Evolutionary conservation across 2,888 invertebrate species (phyloP), one percentile per base, ranked within the genome.

Genomic region (Temnothorax rugatulus): DNA sequence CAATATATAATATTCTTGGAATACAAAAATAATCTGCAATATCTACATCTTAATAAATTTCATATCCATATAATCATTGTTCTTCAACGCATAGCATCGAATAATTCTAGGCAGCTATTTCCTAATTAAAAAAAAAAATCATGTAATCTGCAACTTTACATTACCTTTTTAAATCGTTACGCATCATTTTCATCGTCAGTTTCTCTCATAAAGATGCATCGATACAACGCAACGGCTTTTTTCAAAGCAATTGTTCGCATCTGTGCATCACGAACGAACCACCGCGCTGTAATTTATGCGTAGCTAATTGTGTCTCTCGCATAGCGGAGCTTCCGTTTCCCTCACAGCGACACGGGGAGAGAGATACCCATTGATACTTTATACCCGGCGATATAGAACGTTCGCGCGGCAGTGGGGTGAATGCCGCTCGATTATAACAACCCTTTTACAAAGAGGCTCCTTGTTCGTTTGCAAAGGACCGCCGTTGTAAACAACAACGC

Each of bases 341-440:
- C 79, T 59, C 47, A 54, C 18, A 13, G 25, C 68, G 29, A n/a
- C 50, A 63, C 73, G 68, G 50, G 81, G 47, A 34, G 34, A 76
- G 75, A 76, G 75, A 84, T 50, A 69, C 25, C 25, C 59, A 81
- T 81, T 69, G 79, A 81, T 81, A 81, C 73, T 54, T 54, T 69
- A 79, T 69, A 79, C 34, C 18, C 34, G 38, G 44, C 59, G 59
- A 81, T 81, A 50, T 25, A 50, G 59, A 59, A 25, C 34, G 61
- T 34, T 29, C 21, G 9, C 44, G n/a, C 47, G 29, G 29, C 57
- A 63, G 73, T 76, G 66, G 61, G 47, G 74, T 52, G 38, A 83
- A 68, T 29, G 86, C 82, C 50, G 77, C 85, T 87, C 83, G 90
- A 88, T 90, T 90, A 87, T 88, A 88, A 86, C 86, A 85, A 88